phyloP scores from a whole-genome alignment of 2,113 vertebrate species.

The Benthochromis sp. region DNA sequence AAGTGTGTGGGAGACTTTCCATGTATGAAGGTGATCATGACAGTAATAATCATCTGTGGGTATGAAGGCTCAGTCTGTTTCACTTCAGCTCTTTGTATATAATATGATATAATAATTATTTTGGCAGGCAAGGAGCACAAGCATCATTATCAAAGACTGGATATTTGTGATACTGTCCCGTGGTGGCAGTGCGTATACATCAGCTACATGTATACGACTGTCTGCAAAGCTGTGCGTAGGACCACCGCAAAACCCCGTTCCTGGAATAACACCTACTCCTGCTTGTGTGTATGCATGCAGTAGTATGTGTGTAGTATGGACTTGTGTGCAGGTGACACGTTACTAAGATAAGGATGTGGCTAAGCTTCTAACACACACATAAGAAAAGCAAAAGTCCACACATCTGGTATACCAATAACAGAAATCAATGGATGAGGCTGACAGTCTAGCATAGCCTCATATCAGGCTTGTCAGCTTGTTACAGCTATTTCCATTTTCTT shows the following conservation, averaged over 20 bases:
- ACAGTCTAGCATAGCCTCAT: not conserved
- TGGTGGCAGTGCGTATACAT: not conserved
- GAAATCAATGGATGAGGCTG: not conserved
- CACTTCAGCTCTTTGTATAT: not conserved
- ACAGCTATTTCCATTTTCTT: not conserved
- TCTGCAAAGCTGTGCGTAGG: not conserved
- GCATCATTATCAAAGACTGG: no score
- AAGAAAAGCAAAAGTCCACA: not conserved
- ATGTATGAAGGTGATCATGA: not conserved
- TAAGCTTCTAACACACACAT: slow-evolving; percentile 15
- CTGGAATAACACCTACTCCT: not conserved
- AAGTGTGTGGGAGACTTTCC: not conserved
- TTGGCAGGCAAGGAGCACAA: not conserved
- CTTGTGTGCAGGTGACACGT: not conserved
- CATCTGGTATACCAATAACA: not conserved
- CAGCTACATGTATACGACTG: not conserved
- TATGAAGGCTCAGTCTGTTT: not conserved
- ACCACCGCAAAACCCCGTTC: not conserved
- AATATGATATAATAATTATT: not conserved
- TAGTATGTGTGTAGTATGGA: not conserved
- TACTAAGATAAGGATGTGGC: not conserved
- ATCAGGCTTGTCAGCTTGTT: not conserved
- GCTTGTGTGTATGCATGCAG: not conserved
- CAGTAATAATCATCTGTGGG: not conserved
- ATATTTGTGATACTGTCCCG: not conserved